Percentiles rank a stretch among this genome's conserved stretches.
phyloP scores from a whole-genome alignment of 2,113 vertebrate species.

The Gavialis gangeticus region DNA sequence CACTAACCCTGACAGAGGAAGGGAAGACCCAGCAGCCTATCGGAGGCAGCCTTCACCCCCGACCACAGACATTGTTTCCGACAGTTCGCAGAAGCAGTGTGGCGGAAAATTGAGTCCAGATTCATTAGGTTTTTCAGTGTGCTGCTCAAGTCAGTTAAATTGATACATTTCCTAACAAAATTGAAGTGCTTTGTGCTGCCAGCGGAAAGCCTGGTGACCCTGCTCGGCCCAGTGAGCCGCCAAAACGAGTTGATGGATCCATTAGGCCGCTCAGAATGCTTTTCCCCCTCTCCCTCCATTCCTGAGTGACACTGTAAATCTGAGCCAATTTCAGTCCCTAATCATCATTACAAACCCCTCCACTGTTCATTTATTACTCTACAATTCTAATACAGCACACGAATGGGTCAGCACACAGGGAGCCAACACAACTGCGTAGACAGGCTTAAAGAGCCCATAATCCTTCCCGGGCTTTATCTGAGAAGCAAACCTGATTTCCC shows the following conservation, averaged over 20 bases:
- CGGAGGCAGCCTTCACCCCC: conserved; percentile 88
- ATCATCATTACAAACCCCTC: conserved; percentile 99
- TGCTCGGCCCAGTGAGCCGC: conserved; percentile 98
- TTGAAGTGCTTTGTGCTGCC: conserved; percentile 99
- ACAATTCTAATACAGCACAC: conserved; percentile 88
- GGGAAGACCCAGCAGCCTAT: conserved; percentile 87
- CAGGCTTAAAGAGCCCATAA: conserved; percentile 84
- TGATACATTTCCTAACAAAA: conserved; percentile 99
- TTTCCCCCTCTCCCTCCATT: conserved; percentile 93
- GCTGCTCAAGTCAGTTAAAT: conserved; percentile 99
- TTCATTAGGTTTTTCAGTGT: conserved; percentile 99
- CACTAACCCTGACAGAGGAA: conserved; percentile 82
- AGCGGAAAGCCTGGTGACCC: conserved; percentile 99
- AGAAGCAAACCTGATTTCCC: conserved; percentile 20
- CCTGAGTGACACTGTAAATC: conserved; percentile 99
- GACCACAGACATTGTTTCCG: conserved; percentile 97
- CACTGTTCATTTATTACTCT: conserved; percentile 96
- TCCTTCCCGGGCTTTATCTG: conserved; percentile 49
- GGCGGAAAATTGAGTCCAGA: conserved; percentile 99
- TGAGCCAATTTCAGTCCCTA: conserved; percentile 99
- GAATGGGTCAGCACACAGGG: conserved; percentile 83
- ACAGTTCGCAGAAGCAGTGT: conserved; percentile 97
- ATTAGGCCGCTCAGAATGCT: conserved; percentile 97
- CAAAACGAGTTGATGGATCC: conserved; percentile 99
- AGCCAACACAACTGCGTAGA: conserved; percentile 68